Percentiles rank a stretch among this genome's conserved stretches.
Conservation (phyloP, 2,797 vertebrate genomes). For the Carcharodon carcharias region DNA sequence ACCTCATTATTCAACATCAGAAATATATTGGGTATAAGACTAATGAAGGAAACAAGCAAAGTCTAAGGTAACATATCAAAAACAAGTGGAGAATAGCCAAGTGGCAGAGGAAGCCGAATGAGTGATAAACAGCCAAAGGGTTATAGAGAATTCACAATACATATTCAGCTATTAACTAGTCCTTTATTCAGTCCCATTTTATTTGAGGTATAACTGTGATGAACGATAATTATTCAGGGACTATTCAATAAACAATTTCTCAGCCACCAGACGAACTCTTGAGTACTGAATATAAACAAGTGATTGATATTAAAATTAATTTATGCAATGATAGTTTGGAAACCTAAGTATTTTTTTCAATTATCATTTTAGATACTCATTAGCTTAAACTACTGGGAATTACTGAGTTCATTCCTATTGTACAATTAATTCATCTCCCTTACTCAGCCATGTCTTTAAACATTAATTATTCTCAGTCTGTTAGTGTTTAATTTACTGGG, state of each 20-base stretch:
- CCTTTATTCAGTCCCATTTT: not conserved
- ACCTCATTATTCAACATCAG: not conserved
- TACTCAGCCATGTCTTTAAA: not conserved
- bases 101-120: not conserved
- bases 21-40: not conserved
- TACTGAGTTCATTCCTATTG: not conserved
- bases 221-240: not conserved
- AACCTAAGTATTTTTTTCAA: not conserved
- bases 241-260: not conserved
- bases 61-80: not conserved
- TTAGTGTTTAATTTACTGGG: not conserved
- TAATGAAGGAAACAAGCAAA: no score
- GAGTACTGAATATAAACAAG: not conserved
- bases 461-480: conserved; percentile 6
- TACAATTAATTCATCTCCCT: not conserved
- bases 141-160: not conserved
- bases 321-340: not conserved
- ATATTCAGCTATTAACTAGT: not conserved
- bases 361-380: not conserved
- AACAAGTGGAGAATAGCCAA: not conserved
- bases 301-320: not conserved
- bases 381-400: not conserved
- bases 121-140: not conserved
- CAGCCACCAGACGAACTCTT: not conserved
- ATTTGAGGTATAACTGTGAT: not conserved